These are phyloP conservation scores for Bagarius yarrelli DNA, from an alignment of 2,113 vertebrate species.

Conservation along the genomic window DNA sequence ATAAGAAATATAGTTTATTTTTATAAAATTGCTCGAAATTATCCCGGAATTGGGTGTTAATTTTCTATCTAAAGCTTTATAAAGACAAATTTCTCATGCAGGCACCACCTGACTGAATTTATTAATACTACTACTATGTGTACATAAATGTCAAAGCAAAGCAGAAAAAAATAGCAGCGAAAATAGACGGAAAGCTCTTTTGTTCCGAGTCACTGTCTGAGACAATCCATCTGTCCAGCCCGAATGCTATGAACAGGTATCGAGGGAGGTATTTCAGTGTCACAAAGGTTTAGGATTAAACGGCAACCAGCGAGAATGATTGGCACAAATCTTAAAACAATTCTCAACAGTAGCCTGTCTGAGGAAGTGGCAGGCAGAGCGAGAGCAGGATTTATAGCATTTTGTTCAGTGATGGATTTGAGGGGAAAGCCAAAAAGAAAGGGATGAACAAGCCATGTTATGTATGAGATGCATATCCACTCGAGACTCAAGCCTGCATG, in stretches of 20 bases:
- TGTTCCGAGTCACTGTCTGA: slow-evolving; percentile 3
- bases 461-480: slow-evolving; percentile 44
- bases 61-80: no score
- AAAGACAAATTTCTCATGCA: no score
- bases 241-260: slow-evolving; percentile 6
- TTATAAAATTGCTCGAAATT: no score
- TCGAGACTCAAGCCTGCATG: slow-evolving; percentile 37
- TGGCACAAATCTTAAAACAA: slow-evolving; percentile 50
- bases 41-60: no score
- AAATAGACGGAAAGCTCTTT: slow-evolving; percentile 3
- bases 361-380: slow-evolving; percentile 4
- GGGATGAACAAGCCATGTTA: slow-evolving; percentile 32
- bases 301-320: slow-evolving; percentile 39
- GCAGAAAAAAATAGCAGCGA: background rate
- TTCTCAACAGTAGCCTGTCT: slow-evolving; percentile 31
- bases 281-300: slow-evolving; percentile 43
- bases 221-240: slow-evolving; percentile 14
- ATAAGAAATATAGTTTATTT: no score
- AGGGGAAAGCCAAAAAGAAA: slow-evolving; percentile 5
- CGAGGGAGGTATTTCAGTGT: slow-evolving; percentile 42
- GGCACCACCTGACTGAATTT: no score
- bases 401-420: slow-evolving; percentile 41
- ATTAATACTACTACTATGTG: no score
- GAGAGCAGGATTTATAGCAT: slow-evolving; percentile 40
- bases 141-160: background rate